Evolutionary conservation across 2,888 invertebrate species (phyloP).

Genomic region (Limnephilus marmoratus): DNA sequence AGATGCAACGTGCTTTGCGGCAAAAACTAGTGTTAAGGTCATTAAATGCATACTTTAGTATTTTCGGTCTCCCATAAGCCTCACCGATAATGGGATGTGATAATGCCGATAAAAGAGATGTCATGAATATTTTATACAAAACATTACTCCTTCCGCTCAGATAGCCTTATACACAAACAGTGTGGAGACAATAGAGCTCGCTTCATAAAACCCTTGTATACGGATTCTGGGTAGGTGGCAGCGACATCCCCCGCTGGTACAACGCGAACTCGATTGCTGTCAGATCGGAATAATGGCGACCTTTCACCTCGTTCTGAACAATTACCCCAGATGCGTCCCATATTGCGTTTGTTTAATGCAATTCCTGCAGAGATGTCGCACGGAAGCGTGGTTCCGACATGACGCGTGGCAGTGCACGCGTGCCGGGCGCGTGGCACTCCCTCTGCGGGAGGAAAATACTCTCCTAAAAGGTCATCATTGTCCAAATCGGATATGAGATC

Average conservation of each 20-base stretch:
- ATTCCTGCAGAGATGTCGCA: constrained; percentile 24
- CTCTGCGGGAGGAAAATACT: constrained; percentile 12
- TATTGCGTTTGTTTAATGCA: constrained; percentile 41
- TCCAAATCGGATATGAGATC: constrained; percentile 21
- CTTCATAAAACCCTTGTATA: background rate
- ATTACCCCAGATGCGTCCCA: constrained; percentile 29
- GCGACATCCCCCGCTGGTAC: constrained; percentile 3
- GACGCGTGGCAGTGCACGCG: constrained; percentile 17
- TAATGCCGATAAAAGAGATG: background rate
- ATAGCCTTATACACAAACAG: background rate
- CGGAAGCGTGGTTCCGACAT: constrained; percentile 26
- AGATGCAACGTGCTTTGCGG: background rate
- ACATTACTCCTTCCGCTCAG: background rate
- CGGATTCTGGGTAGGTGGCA: background rate
- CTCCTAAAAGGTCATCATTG: constrained; percentile 1
- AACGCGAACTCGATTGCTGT: background rate
- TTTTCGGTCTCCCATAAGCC: background rate
- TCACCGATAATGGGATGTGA: background rate
- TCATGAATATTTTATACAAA: background rate
- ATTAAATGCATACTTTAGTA: background rate
- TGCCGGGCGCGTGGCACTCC: constrained; percentile 7
- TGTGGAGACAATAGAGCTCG: background rate
- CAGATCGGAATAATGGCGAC: constrained; percentile 20
- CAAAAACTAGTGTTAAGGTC: background rate
- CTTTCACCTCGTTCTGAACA: constrained; percentile 39